Percentiles rank a stretch among this genome's conserved stretches.
These are phyloP conservation scores for Stercorarius parasiticus DNA, from an alignment of 2,113 vertebrate genomes.

Conservation along the genomic window DNA sequence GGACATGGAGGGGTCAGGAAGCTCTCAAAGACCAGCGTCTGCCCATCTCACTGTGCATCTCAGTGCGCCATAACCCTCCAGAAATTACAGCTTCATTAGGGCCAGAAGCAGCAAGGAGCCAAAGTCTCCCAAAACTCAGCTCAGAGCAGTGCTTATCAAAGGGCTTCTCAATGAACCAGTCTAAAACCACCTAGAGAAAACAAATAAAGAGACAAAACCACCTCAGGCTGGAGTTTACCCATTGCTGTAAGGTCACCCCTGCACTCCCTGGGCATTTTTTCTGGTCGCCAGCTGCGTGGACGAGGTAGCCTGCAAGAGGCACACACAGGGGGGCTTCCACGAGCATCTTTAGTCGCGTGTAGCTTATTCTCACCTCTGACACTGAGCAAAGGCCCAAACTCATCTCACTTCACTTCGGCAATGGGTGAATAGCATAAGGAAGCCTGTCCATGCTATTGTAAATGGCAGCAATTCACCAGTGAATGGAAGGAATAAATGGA, in stretches of 20 bases:
- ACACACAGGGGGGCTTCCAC: too few relatives aligned
- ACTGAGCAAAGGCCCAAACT: neutral
- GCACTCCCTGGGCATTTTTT: neutral
- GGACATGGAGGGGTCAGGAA: neutral
- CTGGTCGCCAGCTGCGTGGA: neutral
- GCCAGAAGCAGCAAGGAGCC: neutral
- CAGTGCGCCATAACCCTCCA: neutral
- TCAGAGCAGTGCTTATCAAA: neutral
- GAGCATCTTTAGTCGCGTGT: neutral
- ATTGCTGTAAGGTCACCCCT: neutral
- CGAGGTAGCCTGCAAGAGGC: neutral
- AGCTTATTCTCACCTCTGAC: neutral
- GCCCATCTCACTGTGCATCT: neutral
- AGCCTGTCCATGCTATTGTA: neutral
- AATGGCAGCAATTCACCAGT: neutral
- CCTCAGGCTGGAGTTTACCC: neutral
- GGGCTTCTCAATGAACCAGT: neutral
- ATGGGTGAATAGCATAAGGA: neutral
- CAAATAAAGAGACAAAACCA: neutral
- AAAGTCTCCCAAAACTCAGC: neutral
- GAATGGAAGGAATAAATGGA: neutral
- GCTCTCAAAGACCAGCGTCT: neutral
- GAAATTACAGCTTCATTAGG: neutral
- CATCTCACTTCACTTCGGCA: neutral
- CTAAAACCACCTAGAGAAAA: neutral